Evolutionary conservation across 2,113 vertebrate species (phyloP), one percentile per base, ranked within the genome.

Genomic region (Ictalurus furcatus): DNA sequence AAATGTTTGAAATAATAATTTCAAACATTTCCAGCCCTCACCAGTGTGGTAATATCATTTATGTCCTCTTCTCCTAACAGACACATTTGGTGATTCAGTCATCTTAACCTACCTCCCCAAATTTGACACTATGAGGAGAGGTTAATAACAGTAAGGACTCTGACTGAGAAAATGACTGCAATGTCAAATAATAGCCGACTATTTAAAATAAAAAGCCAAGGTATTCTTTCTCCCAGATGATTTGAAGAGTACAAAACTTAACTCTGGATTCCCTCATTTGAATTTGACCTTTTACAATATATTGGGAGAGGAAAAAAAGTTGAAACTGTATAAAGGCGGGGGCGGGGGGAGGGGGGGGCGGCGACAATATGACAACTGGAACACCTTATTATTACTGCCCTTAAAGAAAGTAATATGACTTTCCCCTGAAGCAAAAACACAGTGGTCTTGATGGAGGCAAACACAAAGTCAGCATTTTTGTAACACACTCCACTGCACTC

Each of bases 121-220:
- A 67, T 67, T 65, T 82, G 58, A 12, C 17, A 52, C 16, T 54
- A 34, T 44, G 65, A 74, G 56, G 21, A 83, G 89, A 90, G 91
- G 86, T 87, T 90, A 89, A 91, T 91, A 90, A 89, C 88, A 87
- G 25, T 87, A 79, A 90, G 69, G 71, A 37, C 59, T 84, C 84
- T 78, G 71, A 88, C 56, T 83, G 71, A 85, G 86, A 89, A 84
- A 48, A 73, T 48, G 88, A 54, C 91, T 14, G 59, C 52, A 30
- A 89, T 85, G 83, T 90, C 85, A 91, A 88, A 90, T 89, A 69
- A 90, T 30, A 79, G 78, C 84, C 67, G 88, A 79, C n/a, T 85
- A 86, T 85, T 89, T 88, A 71, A 89, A 89, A 80, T 58, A 87
- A 52, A 87, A 88, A 81, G 19, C 21, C 74, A 58, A 69, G 30